Evolutionary conservation across 30 jellyfish, hydroid and myxozoan genomes (phyloP).

Genomic region (Aurelia coerulea): DNA sequence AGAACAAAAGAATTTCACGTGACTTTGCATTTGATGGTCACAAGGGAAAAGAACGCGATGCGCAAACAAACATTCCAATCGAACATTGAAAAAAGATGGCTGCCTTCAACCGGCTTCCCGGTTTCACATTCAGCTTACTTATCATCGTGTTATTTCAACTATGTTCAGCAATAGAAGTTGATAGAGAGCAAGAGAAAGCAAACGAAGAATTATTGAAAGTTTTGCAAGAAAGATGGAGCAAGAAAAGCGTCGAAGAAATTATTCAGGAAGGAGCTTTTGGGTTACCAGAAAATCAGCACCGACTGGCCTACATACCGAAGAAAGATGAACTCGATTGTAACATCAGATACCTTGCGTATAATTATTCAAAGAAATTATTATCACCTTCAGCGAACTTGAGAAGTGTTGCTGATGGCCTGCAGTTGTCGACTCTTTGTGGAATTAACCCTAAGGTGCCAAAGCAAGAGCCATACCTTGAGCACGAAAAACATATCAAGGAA

Average conservation of each 20-base stretch:
- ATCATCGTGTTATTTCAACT: conserved; percentile 18
- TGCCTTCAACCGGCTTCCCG: neutral
- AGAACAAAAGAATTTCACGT: no score
- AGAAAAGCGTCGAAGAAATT: conserved; percentile 29
- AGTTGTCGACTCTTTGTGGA: conserved; percentile 76
- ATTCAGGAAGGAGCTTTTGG: conserved; percentile 61
- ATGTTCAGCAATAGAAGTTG: conserved; percentile 2
- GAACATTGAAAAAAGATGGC: neutral
- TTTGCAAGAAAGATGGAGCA: conserved; percentile 4
- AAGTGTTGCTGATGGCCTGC: conserved; percentile 85
- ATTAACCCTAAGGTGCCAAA: conserved; percentile 30
- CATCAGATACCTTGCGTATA: conserved; percentile 81
- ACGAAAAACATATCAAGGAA: conserved; percentile 10
- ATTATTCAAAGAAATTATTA: conserved; percentile 57
- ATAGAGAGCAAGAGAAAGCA: conserved; percentile 13
- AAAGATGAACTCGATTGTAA: conserved; percentile 81
- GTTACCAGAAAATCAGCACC: conserved; percentile 46
- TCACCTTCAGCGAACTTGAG: conserved; percentile 72
- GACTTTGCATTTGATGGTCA: no score
- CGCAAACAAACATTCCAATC: no score
- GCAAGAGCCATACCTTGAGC: conserved; percentile 38
- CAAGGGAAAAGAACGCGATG: no score
- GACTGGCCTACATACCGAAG: conserved; percentile 16
- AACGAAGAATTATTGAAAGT: conserved; percentile 24
- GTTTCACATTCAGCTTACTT: neutral